Base-by-base conservation (phyloP, 2,113 vertebrate genomes). In the Gallinago media region DNA sequence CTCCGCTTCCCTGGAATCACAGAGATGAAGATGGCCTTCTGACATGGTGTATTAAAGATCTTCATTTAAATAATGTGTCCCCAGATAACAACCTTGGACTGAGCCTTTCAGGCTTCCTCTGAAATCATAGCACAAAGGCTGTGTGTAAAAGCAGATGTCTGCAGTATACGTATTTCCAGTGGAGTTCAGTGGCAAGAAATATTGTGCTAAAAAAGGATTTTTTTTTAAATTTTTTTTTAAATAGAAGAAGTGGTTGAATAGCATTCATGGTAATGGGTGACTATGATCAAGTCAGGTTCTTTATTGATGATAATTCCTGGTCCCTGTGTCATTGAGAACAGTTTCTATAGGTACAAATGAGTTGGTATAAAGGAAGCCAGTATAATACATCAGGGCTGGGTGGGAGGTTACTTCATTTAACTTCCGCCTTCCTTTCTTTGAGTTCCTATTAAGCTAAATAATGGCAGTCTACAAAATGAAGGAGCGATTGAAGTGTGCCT, bases 381-480 rank as follows among this genome's bases (percentile, higher is more conserved):
- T 23, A 91, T 87, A 97, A 95, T 95, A 50, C 92, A 73, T 56
- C 73, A 70, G 91, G 70, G 36, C 86, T 91, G 92, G 88, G 73
- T 95, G 86, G 96, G 80, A 95, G 95, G 92, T 97, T 95, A 68
- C 95, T 94, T 97, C 95, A 94, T 96, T 96, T 96, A 97, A 96
- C 96, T 97, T 96, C 88, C 12, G 16, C 58, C 80, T 91, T 58
- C 84, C 66, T 97, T 95, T 95, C 96, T 96, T 96, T 94, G 91
- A 94, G 86, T 82, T 92, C 66, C 66, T 91, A 92, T 95, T 94
- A 95, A 96, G 73, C 89, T 89, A 76, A 96, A 96, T 92, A 97
- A 95, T 91, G 66, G 65, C 26, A 76, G 73, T 11, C 83, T 72
- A n/a, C 92, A 75, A 94, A 95, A 78, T 58, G 94, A 78, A 92